These are phyloP conservation scores for Halcyon leucocephala DNA, from an alignment of 2,797 vertebrate genomes.

Conservation along the genomic window DNA sequence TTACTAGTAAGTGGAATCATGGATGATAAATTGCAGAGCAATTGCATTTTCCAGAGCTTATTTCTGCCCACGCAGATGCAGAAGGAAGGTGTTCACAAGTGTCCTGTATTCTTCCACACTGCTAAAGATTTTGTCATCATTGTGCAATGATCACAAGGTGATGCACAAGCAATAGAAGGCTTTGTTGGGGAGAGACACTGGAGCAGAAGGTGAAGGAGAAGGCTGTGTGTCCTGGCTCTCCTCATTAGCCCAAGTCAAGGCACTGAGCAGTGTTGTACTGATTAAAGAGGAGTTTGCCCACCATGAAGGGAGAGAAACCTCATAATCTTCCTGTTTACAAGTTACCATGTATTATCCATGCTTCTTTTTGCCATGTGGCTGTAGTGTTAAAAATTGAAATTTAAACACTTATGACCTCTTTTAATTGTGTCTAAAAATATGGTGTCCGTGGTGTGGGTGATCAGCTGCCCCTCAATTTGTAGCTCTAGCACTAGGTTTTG, in stretches of 20 bases:
- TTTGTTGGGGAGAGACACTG: neutral
- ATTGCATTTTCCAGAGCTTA: neutral
- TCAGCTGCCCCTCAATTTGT: neutral
- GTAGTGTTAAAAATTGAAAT: neutral
- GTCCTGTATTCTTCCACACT: neutral
- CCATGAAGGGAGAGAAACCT: neutral
- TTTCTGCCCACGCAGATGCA: neutral
- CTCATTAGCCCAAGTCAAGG: neutral
- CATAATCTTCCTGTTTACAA: neutral
- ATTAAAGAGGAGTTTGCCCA: neutral
- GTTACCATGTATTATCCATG: neutral
- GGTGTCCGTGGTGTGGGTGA: neutral
- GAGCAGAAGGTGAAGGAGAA: neutral
- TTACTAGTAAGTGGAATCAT: neutral
- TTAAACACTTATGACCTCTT: neutral
- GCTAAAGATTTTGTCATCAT: neutral
- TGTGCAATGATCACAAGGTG: neutral
- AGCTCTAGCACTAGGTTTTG: neutral
- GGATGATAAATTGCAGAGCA: neutral
- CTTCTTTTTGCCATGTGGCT: neutral
- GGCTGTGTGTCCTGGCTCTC: neutral
- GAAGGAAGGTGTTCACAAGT: neutral
- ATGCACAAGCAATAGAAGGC: neutral
- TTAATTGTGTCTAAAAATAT: neutral
- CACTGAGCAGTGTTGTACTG: no score